These are phyloP conservation scores for Bicyclus anynana DNA, from an alignment of 1,140 invertebrate species.

Conservation along the genomic window DNA sequence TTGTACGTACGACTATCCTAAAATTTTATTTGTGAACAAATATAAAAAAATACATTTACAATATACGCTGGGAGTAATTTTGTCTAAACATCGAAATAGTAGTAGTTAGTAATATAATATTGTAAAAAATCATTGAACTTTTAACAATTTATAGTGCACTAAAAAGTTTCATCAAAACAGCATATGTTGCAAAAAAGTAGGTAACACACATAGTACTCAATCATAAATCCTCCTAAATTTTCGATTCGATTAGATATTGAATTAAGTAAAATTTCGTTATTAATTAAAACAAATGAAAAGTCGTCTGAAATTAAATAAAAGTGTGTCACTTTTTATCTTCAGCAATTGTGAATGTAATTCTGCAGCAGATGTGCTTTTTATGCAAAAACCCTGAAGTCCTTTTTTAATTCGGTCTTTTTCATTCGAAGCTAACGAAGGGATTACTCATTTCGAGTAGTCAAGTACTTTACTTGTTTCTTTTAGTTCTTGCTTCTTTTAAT, in stretches of 20 bases:
- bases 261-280: not conserved
- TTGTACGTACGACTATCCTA: not conserved
- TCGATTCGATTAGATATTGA: too few relatives aligned
- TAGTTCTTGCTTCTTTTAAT: not conserved
- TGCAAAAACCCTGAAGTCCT: not conserved
- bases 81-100: too few relatives aligned
- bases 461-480: not conserved
- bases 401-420: slow-evolving; percentile 7
- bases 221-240: too few relatives aligned
- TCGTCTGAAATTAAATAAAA: not conserved
- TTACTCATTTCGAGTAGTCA: slow-evolving; percentile 7
- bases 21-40: not conserved
- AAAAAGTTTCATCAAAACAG: too few relatives aligned
- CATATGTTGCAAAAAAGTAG: too few relatives aligned
- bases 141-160: not conserved
- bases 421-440: slow-evolving; percentile 24
- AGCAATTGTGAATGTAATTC: not conserved
- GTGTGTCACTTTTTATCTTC: not conserved
- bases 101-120: too few relatives aligned
- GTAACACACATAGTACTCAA: too few relatives aligned
- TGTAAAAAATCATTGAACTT: not conserved
- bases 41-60: too few relatives aligned
- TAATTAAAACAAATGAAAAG: not conserved
- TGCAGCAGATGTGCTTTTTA: slow-evolving; percentile 2
- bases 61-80: too few relatives aligned